Conservation (phyloP, 30 jellyfish, hydroid and myxozoan genomes). For the Cassiopea xamachana region DNA sequence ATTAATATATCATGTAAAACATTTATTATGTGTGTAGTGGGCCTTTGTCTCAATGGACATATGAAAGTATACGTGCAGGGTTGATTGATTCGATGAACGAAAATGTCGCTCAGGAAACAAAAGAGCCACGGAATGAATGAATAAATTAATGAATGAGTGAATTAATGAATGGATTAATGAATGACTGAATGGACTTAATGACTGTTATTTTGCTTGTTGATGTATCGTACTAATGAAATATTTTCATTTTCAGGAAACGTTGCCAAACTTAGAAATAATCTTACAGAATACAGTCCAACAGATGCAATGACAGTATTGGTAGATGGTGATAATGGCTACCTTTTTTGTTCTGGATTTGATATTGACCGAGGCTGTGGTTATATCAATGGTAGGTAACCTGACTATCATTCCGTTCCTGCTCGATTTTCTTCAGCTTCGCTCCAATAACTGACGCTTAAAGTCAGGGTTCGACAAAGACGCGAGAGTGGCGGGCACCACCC, state of each 20-base stretch:
- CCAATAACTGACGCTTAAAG: background rate
- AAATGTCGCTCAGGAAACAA: background rate
- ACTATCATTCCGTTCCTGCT: background rate
- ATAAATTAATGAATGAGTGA: background rate
- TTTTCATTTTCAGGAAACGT: slow-evolving; percentile 52
- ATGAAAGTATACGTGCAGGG: too few species aligned
- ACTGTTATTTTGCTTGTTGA: too few species aligned
- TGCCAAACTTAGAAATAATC: slow-evolving; percentile 76
- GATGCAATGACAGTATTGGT: slow-evolving; percentile 71
- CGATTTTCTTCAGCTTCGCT: background rate
- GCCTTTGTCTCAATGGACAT: too few species aligned
- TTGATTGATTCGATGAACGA: too few species aligned
- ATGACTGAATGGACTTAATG: background rate
- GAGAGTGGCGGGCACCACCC: too few species aligned
- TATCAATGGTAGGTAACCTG: slow-evolving; percentile 65
- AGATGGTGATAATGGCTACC: slow-evolving; percentile 53
- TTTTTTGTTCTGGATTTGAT: slow-evolving; percentile 85
- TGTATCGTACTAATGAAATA: too few species aligned
- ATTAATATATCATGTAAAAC: too few species aligned
- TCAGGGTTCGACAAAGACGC: too few species aligned
- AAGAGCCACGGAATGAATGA: background rate
- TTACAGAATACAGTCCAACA: slow-evolving; percentile 87
- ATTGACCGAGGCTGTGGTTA: slow-evolving; percentile 87
- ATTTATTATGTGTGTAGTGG: too few species aligned
- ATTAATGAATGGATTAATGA: background rate